Percentiles rank a stretch among this genome's conserved stretches.
These are phyloP conservation scores for Enteromius paludinosus DNA, from an alignment of 2,797 vertebrate genomes.

Conservation along the genomic window DNA sequence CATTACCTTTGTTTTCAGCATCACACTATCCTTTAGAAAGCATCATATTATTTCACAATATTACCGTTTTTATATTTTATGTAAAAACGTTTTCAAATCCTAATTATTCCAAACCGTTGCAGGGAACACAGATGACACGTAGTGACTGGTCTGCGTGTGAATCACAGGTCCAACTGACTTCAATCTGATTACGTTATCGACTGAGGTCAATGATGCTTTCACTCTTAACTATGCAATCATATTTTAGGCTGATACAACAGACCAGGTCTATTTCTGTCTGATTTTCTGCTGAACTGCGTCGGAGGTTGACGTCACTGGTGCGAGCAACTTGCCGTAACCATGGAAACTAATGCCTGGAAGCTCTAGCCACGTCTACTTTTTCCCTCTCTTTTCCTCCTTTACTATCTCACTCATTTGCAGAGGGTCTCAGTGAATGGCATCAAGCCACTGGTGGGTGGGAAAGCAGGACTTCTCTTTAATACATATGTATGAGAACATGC, in stretches of 20 bases:
- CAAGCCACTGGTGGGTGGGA: not conserved
- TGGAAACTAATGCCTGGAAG: constrained; percentile 75
- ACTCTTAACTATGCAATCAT: constrained; percentile 36
- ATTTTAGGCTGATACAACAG: constrained; percentile 56
- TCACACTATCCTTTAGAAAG: not conserved
- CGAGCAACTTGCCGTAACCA: constrained; percentile 71
- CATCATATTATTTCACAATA: not conserved
- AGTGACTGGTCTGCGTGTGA: not conserved
- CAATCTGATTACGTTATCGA: not conserved
- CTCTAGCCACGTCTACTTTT: constrained; percentile 29
- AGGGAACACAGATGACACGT: not conserved
- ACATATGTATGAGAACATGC: constrained; percentile 43
- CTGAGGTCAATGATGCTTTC: not conserved
- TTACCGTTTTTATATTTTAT: not conserved
- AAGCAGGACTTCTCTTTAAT: not conserved
- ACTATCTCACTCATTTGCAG: not conserved
- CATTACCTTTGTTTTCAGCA: not conserved
- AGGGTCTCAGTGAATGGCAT: not conserved
- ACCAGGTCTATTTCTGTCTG: constrained; percentile 74
- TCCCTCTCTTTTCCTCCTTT: constrained; percentile 26
- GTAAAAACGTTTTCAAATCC: not conserved
- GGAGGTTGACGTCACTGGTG: constrained; percentile 75
- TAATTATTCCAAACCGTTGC: not conserved
- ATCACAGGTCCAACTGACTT: constrained; percentile 10
- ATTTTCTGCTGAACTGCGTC: constrained; percentile 73